Evolutionary conservation across 1,140 invertebrate species (phyloP).

Genomic region (Ephestia elutella): DNA sequence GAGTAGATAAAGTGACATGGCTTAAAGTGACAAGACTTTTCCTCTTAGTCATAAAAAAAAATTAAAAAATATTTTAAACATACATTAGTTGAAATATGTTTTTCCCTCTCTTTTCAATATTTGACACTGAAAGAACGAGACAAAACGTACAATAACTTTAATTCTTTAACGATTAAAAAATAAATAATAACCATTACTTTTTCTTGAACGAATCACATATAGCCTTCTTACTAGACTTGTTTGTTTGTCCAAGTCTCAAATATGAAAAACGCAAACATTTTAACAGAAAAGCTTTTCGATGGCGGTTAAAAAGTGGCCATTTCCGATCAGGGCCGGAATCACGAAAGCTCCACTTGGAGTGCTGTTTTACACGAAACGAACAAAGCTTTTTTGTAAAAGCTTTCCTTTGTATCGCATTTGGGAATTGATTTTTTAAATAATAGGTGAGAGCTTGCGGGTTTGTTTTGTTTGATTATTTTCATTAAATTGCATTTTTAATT

Average conservation of each 20-base stretch:
- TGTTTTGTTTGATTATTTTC: neutral
- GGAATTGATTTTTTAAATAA: neutral
- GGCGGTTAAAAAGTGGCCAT: neutral
- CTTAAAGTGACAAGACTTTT: no score
- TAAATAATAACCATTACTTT: neutral
- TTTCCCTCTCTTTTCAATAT: no score
- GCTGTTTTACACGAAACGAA: slow-evolving; percentile 1
- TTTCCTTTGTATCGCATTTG: neutral
- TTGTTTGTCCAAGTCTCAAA: neutral
- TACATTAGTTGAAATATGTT: no score
- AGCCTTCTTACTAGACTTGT: neutral
- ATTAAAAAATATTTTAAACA: no score
- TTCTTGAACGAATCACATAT: neutral
- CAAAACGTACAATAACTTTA: no score
- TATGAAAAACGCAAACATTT: neutral
- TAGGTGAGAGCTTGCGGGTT: neutral
- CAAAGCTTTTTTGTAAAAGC: slow-evolving; percentile 2
- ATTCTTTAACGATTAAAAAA: no score
- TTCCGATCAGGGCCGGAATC: neutral
- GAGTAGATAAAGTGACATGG: no score
- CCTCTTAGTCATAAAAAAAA: no score
- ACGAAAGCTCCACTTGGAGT: neutral
- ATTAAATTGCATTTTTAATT: no score
- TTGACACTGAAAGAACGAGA: no score
- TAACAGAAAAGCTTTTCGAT: neutral